Conservation (phyloP, 2,113 vertebrate genomes). For the Acinonyx jubatus region DNA sequence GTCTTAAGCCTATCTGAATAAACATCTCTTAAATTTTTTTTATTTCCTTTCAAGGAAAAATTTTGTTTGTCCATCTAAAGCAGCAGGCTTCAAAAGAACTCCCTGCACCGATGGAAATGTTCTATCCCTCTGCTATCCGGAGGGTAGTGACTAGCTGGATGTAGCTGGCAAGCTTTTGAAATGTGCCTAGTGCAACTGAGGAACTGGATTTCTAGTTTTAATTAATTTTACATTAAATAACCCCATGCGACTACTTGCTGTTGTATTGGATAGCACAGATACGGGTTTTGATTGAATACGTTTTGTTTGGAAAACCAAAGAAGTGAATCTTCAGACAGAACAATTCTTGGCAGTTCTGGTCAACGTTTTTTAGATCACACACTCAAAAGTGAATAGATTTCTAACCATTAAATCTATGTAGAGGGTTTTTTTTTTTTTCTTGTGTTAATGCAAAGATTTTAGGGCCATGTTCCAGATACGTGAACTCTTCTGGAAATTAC, state of each 20-base stretch:
- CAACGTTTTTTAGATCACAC: not conserved
- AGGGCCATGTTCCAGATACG: not conserved
- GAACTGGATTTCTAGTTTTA: constrained; percentile 19
- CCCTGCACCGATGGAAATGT: not conserved
- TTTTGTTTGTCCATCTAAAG: not conserved
- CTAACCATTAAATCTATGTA: not conserved
- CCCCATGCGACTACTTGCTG: not conserved
- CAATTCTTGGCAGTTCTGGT: not conserved
- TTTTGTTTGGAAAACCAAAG: constrained; percentile 37
- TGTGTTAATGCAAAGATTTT: constrained; percentile 4
- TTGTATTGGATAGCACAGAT: not conserved
- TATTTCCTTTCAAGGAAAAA: not conserved
- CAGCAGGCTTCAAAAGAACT: not conserved
- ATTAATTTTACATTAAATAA: constrained; percentile 23
- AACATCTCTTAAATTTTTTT: not conserved
- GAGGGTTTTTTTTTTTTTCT: not conserved
- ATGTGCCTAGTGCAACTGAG: not conserved
- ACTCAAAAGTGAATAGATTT: not conserved
- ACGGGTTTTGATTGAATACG: not conserved
- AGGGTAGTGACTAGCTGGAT: not conserved
- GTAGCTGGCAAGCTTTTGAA: not conserved
- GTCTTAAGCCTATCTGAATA: not conserved
- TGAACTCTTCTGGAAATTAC: not conserved
- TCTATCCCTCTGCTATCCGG: rapidly evolving
- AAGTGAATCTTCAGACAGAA: not conserved